phyloP scores from a whole-genome alignment of 2,797 vertebrate species.

The Balearica regulorum region DNA sequence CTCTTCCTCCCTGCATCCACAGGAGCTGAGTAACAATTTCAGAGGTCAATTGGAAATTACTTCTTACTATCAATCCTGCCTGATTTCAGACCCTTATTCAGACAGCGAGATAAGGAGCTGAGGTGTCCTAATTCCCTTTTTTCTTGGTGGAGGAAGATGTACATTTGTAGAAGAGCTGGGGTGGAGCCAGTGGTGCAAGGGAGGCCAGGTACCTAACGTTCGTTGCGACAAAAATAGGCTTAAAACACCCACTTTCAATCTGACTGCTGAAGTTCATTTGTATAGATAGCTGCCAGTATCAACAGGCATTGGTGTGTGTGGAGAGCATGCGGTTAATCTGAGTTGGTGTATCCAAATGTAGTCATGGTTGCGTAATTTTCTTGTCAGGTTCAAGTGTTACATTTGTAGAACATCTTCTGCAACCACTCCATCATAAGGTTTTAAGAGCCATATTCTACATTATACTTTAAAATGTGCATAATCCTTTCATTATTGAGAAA shows the following conservation, averaged over 20 bases:
- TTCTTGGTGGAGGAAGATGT: neutral
- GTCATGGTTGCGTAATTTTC: constrained; percentile 36
- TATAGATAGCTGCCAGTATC: constrained; percentile 7
- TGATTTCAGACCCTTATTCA: neutral
- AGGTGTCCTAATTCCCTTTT: neutral
- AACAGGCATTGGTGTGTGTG: neutral
- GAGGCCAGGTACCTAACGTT: neutral
- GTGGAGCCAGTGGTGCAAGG: neutral
- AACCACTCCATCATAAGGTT: constrained; percentile 12
- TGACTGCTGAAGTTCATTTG: constrained; percentile 30
- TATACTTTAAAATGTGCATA: constrained; percentile 50
- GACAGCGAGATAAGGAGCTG: neutral
- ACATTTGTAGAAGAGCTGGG: neutral
- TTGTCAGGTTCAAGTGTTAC: constrained; percentile 36
- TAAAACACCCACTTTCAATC: constrained; percentile 30
- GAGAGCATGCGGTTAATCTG: neutral
- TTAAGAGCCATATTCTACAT: constrained; percentile 1
- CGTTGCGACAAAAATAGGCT: constrained; percentile 10
- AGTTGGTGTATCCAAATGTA: constrained; percentile 8
- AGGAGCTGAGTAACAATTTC: neutral
- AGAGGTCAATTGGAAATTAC: neutral
- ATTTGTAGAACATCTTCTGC: constrained; percentile 42
- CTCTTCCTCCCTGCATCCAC: neutral
- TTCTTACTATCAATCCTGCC: neutral
- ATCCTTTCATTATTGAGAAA: constrained; percentile 21